Evolutionary conservation across 2,888 invertebrate species (phyloP), one percentile per base, ranked within the genome.

Genomic region (Scaptomyza parva): DNA sequence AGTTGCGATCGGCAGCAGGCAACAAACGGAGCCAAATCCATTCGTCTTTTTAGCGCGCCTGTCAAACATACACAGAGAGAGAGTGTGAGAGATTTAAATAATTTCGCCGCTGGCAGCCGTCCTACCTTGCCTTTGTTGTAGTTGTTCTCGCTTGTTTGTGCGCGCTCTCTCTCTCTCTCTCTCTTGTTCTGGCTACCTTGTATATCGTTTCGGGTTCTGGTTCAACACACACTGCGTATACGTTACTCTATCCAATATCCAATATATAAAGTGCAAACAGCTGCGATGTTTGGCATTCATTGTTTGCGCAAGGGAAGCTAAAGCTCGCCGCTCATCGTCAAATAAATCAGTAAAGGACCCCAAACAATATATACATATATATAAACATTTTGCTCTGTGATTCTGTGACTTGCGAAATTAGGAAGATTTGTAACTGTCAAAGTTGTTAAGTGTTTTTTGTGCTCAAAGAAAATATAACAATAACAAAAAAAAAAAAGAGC

Each of bases 181-280:
- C 43, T 44, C 50, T 48, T 43, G n/a, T 22, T 72, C 14, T 48
- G 35, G 20, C 30, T 43, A 41, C 51, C 50, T 52, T 45, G 52
- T 50, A 47, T 26, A 8, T 51, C 45, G 48, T 22, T 48, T 48
- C 48, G 48, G 52, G 59, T 66, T 73, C 74, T 67, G 73, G 74
- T 73, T 73, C 73, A 66, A 54, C 62, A 64, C 53, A 55, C 62
- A 55, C 59, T 57, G 57, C 73, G 70, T 65, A 69, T 63, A 52
- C 57, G 62, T 62, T 61, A 70, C 54, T 54, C 58, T 50, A 43
- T 9, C 64, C 39, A 54, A 57, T 52, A 62, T 61, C 18, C 37
- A 48, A 48, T 82, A 84, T 84, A 84, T 85, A 84, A 85, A 72
- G 69, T 57, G 79, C 70, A 70, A 79, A 73, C 80, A 70, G 61